Base-by-base conservation (phyloP, 2,113 vertebrate species). In the Pluvialis apricaria region DNA sequence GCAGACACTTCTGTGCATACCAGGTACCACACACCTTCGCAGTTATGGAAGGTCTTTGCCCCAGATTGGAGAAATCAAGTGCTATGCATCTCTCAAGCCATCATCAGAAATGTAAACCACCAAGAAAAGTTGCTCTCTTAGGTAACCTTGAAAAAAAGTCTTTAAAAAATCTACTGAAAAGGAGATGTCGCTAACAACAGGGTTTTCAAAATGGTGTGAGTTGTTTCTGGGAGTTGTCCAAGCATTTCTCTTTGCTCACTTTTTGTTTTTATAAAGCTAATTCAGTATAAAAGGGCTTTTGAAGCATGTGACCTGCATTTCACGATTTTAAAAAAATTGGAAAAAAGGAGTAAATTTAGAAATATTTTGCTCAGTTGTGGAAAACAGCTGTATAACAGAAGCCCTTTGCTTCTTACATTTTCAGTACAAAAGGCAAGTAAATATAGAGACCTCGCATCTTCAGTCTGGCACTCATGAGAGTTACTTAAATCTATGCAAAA, bases 371-470 rank as follows among this genome's bases (percentile, higher is more conserved):
- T 91, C 5, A 29, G 52, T 80, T 93, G 79, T 86, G 88, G 90
- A 96, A 93, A 97, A 89, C 31, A 55, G 36, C 24, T 90, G 73
- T 40, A 94, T 61, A 64, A 89, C 57, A 89, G 79, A 70, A 98
- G 86, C 60, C 47, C 93, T 96, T 92, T 71, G 73, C 25, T 96
- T 92, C 78, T 94, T 61, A 2, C 12, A 78, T 90, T 85, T 86
- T 92, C 42, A 4, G 91, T 97, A 96, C 83, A 97, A 96, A 97
- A 96, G 73, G 36, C 77, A 92, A 92, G 93, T 86, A 95, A 96
- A 94, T 81, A 94, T 97, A 93, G 82, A 91, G 75, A 89, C 71
- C 61, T 64, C 94, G 84, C 76, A 60, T 81, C 47, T 81, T 90
- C 72, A 79, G 72, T 60, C 65, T 84, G 82, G 62, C 34, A 71